Percentiles rank a stretch among this genome's conserved stretches.
These are phyloP conservation scores for Scaptomyza caliginosa DNA, from an alignment of 2,888 invertebrate genomes.

Conservation along the genomic window DNA sequence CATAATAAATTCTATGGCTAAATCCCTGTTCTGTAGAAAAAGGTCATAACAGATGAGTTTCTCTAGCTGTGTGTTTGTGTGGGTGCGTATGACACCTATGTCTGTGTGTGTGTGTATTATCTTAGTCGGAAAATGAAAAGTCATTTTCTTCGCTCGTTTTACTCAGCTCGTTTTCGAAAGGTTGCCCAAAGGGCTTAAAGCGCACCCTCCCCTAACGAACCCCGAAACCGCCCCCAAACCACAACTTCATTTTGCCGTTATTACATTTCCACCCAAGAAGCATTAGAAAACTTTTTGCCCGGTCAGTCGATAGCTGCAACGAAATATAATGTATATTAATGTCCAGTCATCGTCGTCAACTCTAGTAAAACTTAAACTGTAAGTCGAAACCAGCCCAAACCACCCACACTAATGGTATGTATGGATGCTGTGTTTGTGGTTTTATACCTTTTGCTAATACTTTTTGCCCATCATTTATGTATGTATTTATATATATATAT, in stretches of 20 bases:
- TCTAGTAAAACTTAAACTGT: conserved; percentile 47
- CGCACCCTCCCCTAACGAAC: background rate
- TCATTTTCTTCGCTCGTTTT: conserved; percentile 72
- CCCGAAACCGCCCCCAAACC: background rate
- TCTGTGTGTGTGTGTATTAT: conserved; percentile 20
- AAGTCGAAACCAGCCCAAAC: conserved; percentile 21
- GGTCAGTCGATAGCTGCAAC: conserved; percentile 73
- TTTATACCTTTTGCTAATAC: conserved; percentile 72
- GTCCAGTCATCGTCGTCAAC: conserved; percentile 68
- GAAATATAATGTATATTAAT: conserved; percentile 73
- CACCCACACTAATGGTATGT: conserved; percentile 4
- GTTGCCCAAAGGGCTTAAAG: conserved; percentile 74
- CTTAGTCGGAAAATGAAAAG: conserved; percentile 68
- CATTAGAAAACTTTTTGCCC: conserved; percentile 68
- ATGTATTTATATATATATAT: conserved; percentile 26
- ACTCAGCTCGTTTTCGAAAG: conserved; percentile 66
- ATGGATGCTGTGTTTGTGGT: conserved; percentile 57
- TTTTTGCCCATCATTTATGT: conserved; percentile 21
- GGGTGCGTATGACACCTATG: conserved; percentile 4
- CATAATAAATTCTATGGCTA: conserved; percentile 78
- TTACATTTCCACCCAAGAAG: conserved; percentile 24
- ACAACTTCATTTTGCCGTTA: background rate
- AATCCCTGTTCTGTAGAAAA: conserved; percentile 74
- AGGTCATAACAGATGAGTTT: conserved; percentile 79
- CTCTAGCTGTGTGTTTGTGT: conserved; percentile 36